Conservation (phyloP, 2,113 vertebrate genomes). For the Sinocyclocheilus maitianheensis region DNA sequence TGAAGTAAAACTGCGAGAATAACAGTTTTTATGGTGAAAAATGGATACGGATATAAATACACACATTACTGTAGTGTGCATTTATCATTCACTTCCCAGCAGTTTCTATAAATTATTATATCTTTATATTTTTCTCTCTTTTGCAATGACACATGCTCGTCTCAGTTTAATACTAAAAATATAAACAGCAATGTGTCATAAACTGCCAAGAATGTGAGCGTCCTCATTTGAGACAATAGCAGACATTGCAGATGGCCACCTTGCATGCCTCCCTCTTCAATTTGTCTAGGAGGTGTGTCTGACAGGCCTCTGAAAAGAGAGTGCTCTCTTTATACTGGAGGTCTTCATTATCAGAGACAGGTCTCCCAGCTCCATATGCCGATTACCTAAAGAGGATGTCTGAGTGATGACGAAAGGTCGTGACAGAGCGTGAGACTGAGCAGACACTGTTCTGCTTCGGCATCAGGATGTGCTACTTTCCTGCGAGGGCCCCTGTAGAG, state of each 20-base stretch:
- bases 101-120: neutral
- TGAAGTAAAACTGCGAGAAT: neutral
- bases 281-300: constrained; percentile 15
- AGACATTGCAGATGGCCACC: neutral
- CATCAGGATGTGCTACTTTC: constrained; percentile 27
- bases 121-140: neutral
- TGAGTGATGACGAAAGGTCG: constrained; percentile 51
- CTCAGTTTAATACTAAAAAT: neutral
- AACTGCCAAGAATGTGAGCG: neutral
- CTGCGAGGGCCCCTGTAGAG: neutral
- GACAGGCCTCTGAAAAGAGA: constrained; percentile 5
- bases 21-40: neutral
- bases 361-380: constrained; percentile 14
- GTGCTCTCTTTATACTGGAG: neutral
- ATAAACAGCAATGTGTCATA: neutral
- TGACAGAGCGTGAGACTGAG: constrained; percentile 30
- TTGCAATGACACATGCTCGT: neutral
- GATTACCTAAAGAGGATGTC: constrained; percentile 41
- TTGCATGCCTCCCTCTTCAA: neutral
- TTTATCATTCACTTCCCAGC: neutral
- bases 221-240: neutral
- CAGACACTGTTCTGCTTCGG: constrained; percentile 40
- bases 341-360: constrained; percentile 11
- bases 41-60: neutral
- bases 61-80: neutral